A percentile compares a stretch with the other conserved stretches of the same genome.
Evolutionary conservation across 2,797 vertebrate species (phyloP).

Genomic region (Neopelma chrysocephalum): DNA sequence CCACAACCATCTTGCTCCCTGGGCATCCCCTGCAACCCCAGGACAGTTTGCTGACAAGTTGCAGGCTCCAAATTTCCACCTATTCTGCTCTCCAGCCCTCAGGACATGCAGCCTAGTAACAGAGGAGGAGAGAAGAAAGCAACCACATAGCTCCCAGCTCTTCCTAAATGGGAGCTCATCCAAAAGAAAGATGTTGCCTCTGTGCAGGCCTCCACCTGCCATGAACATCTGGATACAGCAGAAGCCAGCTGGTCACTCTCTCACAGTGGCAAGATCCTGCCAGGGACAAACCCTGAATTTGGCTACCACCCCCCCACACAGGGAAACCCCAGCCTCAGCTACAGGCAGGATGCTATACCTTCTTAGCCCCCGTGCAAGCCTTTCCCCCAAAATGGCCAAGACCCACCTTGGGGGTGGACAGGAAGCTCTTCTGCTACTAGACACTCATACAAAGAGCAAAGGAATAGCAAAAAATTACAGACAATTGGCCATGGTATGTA

Average conservation of each 20-base stretch:
- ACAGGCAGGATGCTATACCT: background rate
- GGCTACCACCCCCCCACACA: background rate
- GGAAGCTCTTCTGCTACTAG: background rate
- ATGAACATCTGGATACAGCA: background rate
- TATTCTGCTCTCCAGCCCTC: background rate
- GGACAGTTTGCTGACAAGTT: background rate
- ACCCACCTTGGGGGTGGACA: background rate
- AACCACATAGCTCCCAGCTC: background rate
- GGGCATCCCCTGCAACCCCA: background rate
- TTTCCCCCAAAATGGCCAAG: background rate
- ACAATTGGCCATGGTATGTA: background rate
- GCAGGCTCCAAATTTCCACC: background rate
- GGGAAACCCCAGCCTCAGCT: background rate
- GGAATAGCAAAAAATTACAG: background rate
- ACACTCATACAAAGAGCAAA: fast-evolving
- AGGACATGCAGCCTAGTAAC: background rate
- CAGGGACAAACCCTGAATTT: background rate
- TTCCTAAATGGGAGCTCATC: background rate
- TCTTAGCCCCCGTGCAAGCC: background rate
- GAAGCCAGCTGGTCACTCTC: background rate
- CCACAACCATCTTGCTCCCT: background rate
- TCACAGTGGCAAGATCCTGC: background rate
- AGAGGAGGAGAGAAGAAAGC: background rate
- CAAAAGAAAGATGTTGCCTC: background rate
- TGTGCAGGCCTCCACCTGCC: background rate